phyloP scores from a whole-genome alignment of 2,888 invertebrate genomes.

The Heterodera filipjevi region DNA sequence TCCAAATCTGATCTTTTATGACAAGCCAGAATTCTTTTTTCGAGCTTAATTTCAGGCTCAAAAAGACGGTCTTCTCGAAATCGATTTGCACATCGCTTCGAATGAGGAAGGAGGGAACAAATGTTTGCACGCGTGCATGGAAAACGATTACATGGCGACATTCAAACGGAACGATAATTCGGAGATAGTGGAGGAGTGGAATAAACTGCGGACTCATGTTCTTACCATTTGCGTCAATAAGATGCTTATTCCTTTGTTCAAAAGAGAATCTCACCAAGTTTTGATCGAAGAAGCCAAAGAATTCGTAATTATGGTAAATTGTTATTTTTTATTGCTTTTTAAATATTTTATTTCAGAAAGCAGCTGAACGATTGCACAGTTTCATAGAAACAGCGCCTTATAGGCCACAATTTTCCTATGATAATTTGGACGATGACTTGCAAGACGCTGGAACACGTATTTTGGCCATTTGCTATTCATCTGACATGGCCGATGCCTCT shows the following conservation, averaged over 20 bases:
- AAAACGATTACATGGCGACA: conserved; percentile 22
- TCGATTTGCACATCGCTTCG: conserved; percentile 41
- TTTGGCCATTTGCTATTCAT: conserved; percentile 79
- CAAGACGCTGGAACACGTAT: conserved; percentile 80
- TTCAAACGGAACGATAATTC: conserved; percentile 50
- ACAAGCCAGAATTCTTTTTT: too few species aligned
- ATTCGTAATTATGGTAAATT: conserved; percentile 66
- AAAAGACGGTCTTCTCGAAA: conserved; percentile 44
- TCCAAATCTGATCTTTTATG: too few species aligned
- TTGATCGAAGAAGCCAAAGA: conserved; percentile 82
- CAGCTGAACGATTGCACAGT: conserved; percentile 34
- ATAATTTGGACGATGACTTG: conserved; percentile 41
- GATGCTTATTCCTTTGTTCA: conserved; percentile 85
- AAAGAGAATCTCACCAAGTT: conserved; percentile 80
- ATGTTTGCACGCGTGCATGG: conserved; percentile 27
- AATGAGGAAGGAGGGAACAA: conserved; percentile 23
- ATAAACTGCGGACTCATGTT: conserved; percentile 82
- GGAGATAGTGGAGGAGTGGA: conserved; percentile 78
- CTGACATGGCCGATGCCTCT: conserved; percentile 60
- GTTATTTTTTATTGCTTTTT: neutral
- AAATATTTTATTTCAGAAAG: conserved; percentile 41
- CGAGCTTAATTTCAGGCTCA: conserved; percentile 37
- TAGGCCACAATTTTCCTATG: conserved; percentile 35
- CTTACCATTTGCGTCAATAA: conserved; percentile 80
- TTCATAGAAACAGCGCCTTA: conserved; percentile 43